A percentile compares a stretch with the other conserved stretches of the same genome.
phyloP scores from a whole-genome alignment of 2,797 vertebrate genomes.

The Remorina albescens region DNA sequence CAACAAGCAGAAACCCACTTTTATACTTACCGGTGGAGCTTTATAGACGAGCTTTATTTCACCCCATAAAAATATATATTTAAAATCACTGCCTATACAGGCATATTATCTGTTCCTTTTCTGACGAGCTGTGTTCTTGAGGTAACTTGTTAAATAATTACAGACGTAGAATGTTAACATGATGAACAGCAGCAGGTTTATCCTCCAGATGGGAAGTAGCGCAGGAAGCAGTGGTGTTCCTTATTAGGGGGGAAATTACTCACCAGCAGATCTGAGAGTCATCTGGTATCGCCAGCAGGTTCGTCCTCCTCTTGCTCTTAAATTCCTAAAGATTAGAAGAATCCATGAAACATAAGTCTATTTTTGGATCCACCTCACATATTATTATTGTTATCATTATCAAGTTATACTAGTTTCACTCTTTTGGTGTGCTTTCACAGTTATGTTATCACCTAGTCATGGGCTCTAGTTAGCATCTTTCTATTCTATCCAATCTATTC shows the following conservation, averaged over 20 bases:
- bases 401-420: too few relatives aligned
- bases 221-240: slow-evolving; percentile 44
- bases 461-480: slow-evolving; percentile 6
- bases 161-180: slow-evolving; percentile 16
- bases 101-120: neutral
- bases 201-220: slow-evolving; percentile 38
- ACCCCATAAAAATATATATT: neutral
- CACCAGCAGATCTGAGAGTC: slow-evolving; percentile 33
- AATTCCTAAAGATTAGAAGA: neutral
- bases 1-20: neutral
- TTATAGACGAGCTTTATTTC: neutral
- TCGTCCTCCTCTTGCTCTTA: neutral
- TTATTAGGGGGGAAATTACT: slow-evolving; percentile 45
- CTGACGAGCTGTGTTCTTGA: neutral
- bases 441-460: neutral
- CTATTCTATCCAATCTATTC: too few relatives aligned
- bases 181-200: slow-evolving; percentile 41
- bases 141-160: neutral
- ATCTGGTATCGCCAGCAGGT: slow-evolving; percentile 11
- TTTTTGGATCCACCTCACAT: too few relatives aligned
- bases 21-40: neutral
- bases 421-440: neutral
- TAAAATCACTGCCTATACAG: neutral
- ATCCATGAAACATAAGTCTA: neutral
- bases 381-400: too few relatives aligned